Percentiles rank a stretch among this genome's conserved stretches.
These are phyloP conservation scores for Drosophila prolongata DNA, from an alignment of 2,888 invertebrate species.

Conservation along the genomic window DNA sequence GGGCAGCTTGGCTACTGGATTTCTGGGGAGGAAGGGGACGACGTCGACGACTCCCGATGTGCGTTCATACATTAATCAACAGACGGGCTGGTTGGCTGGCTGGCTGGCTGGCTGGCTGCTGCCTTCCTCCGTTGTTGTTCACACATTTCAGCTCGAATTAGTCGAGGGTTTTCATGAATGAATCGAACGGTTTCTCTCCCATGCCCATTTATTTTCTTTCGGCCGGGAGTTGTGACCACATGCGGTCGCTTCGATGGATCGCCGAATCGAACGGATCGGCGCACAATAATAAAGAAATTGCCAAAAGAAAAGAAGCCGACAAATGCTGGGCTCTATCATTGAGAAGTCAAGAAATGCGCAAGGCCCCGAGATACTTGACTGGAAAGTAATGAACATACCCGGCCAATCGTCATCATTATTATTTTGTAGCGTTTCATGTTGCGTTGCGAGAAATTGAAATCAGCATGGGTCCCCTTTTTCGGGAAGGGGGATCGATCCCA, in stretches of 20 bases:
- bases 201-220: slow-evolving; percentile 23
- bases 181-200: slow-evolving; percentile 38
- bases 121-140: slow-evolving; percentile 62
- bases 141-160: slow-evolving; percentile 77
- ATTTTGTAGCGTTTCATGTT: slow-evolving; percentile 76
- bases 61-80: slow-evolving; percentile 76
- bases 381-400: slow-evolving; percentile 50
- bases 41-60: slow-evolving; percentile 25
- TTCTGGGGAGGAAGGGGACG: slow-evolving; percentile 22
- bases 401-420: slow-evolving; percentile 69
- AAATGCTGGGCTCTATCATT: slow-evolving; percentile 48
- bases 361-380: slow-evolving; percentile 29
- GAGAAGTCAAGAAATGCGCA: slow-evolving; percentile 72
- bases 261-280: slow-evolving; percentile 5
- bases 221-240: slow-evolving; percentile 53
- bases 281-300: slow-evolving; percentile 72
- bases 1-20: slow-evolving; percentile 73
- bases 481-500: slow-evolving; percentile 24
- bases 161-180: slow-evolving; percentile 72
- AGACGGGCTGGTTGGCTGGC: slow-evolving; percentile 39
- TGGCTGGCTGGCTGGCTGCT: slow-evolving; percentile 39
- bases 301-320: slow-evolving; percentile 55
- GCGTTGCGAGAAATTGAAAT: slow-evolving; percentile 75
- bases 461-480: slow-evolving; percentile 62
- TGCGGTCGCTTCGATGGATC: slow-evolving; percentile 52